Percentiles rank a stretch among this genome's conserved stretches.
Evolutionary conservation across 2,113 vertebrate genomes (phyloP).

Genomic region (Nesoenas mayeri): DNA sequence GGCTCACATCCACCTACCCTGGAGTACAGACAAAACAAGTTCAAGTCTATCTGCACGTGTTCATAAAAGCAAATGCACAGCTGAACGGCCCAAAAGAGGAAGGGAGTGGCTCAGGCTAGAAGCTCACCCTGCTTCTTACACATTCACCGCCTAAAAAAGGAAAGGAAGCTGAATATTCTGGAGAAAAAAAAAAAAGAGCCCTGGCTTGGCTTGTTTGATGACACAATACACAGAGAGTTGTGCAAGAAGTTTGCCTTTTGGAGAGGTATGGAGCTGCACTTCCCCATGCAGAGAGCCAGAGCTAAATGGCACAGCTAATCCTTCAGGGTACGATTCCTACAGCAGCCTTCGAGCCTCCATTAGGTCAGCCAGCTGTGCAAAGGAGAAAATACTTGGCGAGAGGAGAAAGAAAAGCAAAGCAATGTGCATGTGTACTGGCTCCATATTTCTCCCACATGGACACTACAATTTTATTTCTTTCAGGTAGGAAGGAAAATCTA

Average conservation of each 20-base stretch:
- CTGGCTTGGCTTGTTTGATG: not conserved
- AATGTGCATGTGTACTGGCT: constrained; percentile 27
- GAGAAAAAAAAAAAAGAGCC: not conserved
- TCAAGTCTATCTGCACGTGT: constrained; percentile 51
- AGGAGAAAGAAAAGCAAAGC: constrained; percentile 7
- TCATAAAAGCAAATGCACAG: constrained; percentile 41
- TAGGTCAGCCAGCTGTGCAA: constrained; percentile 64
- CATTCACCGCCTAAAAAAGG: constrained; percentile 40
- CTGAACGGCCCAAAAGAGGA: constrained; percentile 37
- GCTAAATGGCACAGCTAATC: not conserved
- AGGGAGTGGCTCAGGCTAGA: constrained; percentile 31
- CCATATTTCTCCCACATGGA: not conserved
- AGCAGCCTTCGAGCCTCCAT: not conserved
- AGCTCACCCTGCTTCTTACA: constrained; percentile 1
- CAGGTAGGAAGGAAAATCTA: constrained; percentile 69
- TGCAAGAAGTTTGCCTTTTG: not conserved
- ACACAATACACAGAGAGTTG: not conserved
- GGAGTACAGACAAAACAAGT: constrained; percentile 62
- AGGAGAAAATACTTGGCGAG: not conserved
- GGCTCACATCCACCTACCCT: constrained; percentile 44
- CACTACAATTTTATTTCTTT: constrained; percentile 42
- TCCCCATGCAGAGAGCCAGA: not conserved
- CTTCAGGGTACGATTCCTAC: not conserved
- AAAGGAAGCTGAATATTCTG: not conserved
- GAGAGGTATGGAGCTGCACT: not conserved